Percentiles rank a stretch among this genome's conserved stretches.
These are phyloP conservation scores for Maylandia zebra DNA, from an alignment of 2,113 vertebrate genomes.

Conservation along the genomic window DNA sequence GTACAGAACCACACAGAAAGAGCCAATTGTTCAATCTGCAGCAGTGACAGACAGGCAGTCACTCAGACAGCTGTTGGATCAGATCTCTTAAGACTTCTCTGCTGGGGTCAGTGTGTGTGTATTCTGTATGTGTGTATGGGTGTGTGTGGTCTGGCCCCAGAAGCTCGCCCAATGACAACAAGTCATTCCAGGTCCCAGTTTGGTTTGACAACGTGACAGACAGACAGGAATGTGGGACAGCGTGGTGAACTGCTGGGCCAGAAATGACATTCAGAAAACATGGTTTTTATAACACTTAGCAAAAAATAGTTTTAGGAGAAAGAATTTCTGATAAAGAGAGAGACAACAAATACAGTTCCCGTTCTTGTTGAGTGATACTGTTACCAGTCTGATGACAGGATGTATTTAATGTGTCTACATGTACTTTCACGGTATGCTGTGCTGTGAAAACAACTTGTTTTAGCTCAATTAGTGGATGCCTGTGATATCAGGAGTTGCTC, in stretches of 20 bases:
- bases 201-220: slow-evolving; percentile 5
- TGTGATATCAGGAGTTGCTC: neutral
- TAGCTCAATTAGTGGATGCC: neutral
- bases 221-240: slow-evolving; percentile 42
- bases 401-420: neutral
- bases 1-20: slow-evolving; percentile 32
- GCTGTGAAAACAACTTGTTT: neutral
- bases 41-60: slow-evolving; percentile 18
- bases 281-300: neutral
- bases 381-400: neutral
- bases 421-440: neutral
- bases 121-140: neutral
- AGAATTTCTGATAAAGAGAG: neutral
- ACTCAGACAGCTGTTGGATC: slow-evolving; percentile 35
- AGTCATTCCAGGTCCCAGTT: slow-evolving; percentile 31
- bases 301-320: neutral
- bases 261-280: slow-evolving; percentile 15
- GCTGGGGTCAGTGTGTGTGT: neutral
- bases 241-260: neutral
- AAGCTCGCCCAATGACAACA: slow-evolving; percentile 12
- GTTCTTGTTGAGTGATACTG: neutral
- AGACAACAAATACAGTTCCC: neutral
- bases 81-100: slow-evolving; percentile 18
- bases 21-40: slow-evolving; percentile 21
- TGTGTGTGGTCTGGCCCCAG: slow-evolving; percentile 29